Evolutionary conservation across 2,888 invertebrate genomes (phyloP).

Genomic region (Himalopsyche tibetana): DNA sequence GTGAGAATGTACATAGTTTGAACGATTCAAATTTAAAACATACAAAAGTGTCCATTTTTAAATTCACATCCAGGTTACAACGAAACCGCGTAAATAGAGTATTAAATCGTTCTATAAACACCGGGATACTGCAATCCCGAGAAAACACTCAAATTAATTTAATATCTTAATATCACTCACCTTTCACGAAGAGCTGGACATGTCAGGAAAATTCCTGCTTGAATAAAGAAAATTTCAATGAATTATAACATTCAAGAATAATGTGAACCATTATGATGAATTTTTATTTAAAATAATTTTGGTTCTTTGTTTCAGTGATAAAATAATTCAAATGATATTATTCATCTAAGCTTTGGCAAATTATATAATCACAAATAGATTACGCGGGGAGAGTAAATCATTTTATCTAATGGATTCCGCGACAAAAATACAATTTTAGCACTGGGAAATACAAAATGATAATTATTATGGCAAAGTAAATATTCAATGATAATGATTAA

Average conservation of each 20-base stretch:
- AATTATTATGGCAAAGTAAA: no score
- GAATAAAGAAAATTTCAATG: background rate
- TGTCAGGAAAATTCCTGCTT: background rate
- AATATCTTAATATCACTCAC: background rate
- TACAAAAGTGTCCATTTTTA: no score
- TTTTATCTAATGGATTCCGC: background rate
- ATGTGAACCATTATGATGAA: constrained; percentile 1
- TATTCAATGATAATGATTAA: no score
- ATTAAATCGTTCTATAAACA: no score
- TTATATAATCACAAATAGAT: background rate
- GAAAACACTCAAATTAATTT: no score
- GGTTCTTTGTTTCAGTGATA: constrained; percentile 18
- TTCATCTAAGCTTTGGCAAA: background rate
- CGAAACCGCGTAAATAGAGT: no score
- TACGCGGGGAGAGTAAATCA: background rate
- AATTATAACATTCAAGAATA: background rate
- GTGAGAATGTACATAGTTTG: no score
- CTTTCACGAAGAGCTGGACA: background rate
- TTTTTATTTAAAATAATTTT: background rate
- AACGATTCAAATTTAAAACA: no score
- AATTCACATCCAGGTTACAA: no score
- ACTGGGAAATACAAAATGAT: no score
- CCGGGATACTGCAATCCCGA: no score
- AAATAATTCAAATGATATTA: constrained; percentile 20
- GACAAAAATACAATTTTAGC: no score